These are phyloP conservation scores for Chelidonichthys spinosus DNA, from an alignment of 2,797 vertebrate species.

Conservation along the genomic window DNA sequence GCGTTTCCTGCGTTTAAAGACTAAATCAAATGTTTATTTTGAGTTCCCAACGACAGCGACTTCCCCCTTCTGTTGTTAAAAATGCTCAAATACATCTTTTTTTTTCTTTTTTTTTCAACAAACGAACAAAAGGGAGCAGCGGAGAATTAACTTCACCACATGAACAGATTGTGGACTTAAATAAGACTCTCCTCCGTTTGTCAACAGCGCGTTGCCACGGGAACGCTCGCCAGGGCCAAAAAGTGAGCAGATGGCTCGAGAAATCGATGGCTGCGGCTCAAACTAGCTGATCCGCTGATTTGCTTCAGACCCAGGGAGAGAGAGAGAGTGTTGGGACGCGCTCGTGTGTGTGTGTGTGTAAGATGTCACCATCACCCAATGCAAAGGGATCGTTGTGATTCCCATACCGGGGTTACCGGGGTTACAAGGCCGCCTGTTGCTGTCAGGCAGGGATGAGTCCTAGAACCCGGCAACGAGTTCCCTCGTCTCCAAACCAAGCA, in stretches of 20 bases:
- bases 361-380: neutral
- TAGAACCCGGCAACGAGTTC: too few species aligned
- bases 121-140: conserved; percentile 32
- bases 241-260: conserved; percentile 77
- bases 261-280: conserved; percentile 72
- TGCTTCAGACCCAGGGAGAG: conserved; percentile 42
- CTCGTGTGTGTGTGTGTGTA: conserved; percentile 20
- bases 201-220: conserved; percentile 74
- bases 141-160: conserved; percentile 31
- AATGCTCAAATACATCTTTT: neutral
- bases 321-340: conserved; percentile 44
- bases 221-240: conserved; percentile 57
- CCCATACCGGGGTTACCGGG: too few species aligned
- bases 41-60: neutral
- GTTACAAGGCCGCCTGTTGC: too few species aligned
- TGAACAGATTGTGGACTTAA: conserved; percentile 73
- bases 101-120: conserved; percentile 32
- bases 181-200: conserved; percentile 63
- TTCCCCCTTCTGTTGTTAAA: conserved; percentile 36
- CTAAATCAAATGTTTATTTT: neutral
- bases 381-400: neutral
- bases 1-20: neutral
- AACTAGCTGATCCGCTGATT: conserved; percentile 59
- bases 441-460: too few species aligned
- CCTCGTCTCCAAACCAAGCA: too few species aligned